Conservation (phyloP, 2,113 vertebrate species). For the Galbula dea region DNA sequence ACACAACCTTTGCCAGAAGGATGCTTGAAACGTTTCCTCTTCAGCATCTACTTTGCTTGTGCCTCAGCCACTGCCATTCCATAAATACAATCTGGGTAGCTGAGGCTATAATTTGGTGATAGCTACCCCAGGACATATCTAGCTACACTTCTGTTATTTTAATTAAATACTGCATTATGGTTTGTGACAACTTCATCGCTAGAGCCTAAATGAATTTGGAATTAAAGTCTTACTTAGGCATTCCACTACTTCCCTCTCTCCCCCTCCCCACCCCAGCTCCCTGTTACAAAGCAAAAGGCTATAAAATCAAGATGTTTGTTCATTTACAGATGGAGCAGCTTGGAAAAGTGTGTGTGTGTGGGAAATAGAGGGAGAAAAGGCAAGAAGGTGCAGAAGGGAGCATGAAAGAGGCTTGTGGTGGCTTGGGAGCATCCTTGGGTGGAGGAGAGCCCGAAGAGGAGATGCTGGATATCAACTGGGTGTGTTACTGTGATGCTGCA, state of each 20-base stretch:
- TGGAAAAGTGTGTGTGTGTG: background rate
- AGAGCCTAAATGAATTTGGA: slow-evolving; percentile 71
- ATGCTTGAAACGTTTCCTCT: slow-evolving; percentile 28
- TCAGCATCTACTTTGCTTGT: background rate
- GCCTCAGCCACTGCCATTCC: slow-evolving; percentile 48
- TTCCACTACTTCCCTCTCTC: slow-evolving; percentile 55
- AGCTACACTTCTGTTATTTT: slow-evolving; percentile 72
- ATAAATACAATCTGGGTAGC: slow-evolving; percentile 51
- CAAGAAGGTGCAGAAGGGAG: background rate
- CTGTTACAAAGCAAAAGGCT: slow-evolving; percentile 68
- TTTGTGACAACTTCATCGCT: slow-evolving; percentile 72
- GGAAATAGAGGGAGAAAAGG: background rate
- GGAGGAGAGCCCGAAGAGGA: slow-evolving; percentile 9
- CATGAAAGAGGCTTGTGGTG: background rate
- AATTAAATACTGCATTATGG: slow-evolving; percentile 81
- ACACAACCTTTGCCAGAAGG: background rate
- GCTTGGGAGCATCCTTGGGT: slow-evolving; percentile 29
- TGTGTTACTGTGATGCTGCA: slow-evolving; percentile 17
- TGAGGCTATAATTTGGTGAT: slow-evolving; percentile 62
- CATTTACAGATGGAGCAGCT: slow-evolving; percentile 72
- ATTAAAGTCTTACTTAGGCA: slow-evolving; percentile 80
- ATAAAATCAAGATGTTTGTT: slow-evolving; percentile 74
- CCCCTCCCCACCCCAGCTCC: slow-evolving; percentile 37
- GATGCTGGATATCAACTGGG: slow-evolving; percentile 46
- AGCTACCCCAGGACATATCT: slow-evolving; percentile 72